Percentiles rank a stretch among this genome's conserved stretches.
Conservation (phyloP, 2,888 invertebrate genomes). For the Apodemia duryi region DNA sequence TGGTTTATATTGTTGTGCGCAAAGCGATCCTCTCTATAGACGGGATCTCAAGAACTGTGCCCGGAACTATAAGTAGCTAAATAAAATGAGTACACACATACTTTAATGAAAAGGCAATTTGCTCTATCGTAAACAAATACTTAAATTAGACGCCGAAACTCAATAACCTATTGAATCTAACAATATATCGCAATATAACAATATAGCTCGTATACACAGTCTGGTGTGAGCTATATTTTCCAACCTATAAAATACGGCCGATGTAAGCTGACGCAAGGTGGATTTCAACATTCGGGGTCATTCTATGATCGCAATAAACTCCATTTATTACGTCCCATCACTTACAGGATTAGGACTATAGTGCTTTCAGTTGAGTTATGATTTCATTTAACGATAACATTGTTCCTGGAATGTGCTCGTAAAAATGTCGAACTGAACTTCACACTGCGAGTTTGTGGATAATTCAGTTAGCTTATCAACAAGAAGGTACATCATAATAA, state of each 20-base stretch:
- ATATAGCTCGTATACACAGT: not conserved
- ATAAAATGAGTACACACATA: not conserved
- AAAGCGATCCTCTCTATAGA: no score
- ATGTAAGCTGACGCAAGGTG: slow-evolving; percentile 54
- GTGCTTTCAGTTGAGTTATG: slow-evolving; percentile 55
- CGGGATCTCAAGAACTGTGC: no score
- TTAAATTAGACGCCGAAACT: not conserved
- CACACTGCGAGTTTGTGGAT: not conserved
- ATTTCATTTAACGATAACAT: slow-evolving; percentile 52
- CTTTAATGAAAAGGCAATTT: not conserved
- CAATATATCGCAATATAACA: not conserved
- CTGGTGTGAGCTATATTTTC: slow-evolving; percentile 1
- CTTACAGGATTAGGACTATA: slow-evolving; percentile 55
- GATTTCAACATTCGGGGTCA: slow-evolving; percentile 55
- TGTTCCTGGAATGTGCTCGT: slow-evolving; percentile 26
- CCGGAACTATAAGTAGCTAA: no score
- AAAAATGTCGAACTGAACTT: slow-evolving; percentile 19
- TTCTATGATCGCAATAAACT: slow-evolving; percentile 33
- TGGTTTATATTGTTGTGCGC: no score
- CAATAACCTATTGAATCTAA: slow-evolving; percentile 10
- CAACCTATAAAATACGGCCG: slow-evolving; percentile 2
- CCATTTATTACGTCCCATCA: slow-evolving; percentile 50
- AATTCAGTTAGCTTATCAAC: not conserved
- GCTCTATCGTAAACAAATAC: not conserved
- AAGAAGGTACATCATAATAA: not conserved